These are phyloP conservation scores for Junonia oenone DNA, from an alignment of 2,888 invertebrate species.

Conservation along the genomic window DNA sequence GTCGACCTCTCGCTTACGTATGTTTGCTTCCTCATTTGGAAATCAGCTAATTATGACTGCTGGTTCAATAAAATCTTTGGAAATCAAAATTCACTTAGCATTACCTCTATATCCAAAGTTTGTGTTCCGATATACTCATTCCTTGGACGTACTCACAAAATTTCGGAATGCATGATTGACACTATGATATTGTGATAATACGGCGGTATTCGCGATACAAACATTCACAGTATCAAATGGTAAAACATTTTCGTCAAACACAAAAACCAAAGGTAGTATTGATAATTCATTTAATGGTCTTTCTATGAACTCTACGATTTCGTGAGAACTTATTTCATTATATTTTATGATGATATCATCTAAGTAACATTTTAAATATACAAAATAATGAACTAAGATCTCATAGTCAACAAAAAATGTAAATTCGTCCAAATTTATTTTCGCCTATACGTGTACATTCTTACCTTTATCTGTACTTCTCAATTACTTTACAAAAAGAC, in stretches of 20 bases:
- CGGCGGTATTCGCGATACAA: conserved; percentile 54
- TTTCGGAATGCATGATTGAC: conserved; percentile 67
- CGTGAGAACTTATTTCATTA: conserved; percentile 49
- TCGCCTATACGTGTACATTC: conserved; percentile 47
- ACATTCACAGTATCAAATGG: conserved; percentile 70
- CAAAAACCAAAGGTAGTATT: conserved; percentile 73
- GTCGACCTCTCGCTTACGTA: conserved; percentile 57
- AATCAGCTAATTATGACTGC: conserved; percentile 72
- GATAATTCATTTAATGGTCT: conserved; percentile 58
- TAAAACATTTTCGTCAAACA: conserved; percentile 69
- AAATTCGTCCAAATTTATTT: conserved; percentile 43
- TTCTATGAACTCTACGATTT: conserved; percentile 44
- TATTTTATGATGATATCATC: conserved; percentile 25
- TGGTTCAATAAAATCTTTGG: conserved; percentile 45
- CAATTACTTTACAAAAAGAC: conserved; percentile 52
- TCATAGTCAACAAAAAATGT: conserved; percentile 45
- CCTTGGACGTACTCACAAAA: conserved; percentile 61
- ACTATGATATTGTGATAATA: conserved; percentile 57
- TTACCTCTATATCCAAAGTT: conserved; percentile 27
- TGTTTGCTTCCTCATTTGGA: conserved; percentile 65
- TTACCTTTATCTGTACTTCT: conserved; percentile 37
- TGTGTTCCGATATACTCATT: conserved; percentile 64
- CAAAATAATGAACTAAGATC: conserved; percentile 49
- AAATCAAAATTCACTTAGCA: conserved; percentile 34
- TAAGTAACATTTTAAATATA: conserved; percentile 14